Conservation (phyloP, 2,797 vertebrate genomes). For the Xyrichtys novacula region DNA sequence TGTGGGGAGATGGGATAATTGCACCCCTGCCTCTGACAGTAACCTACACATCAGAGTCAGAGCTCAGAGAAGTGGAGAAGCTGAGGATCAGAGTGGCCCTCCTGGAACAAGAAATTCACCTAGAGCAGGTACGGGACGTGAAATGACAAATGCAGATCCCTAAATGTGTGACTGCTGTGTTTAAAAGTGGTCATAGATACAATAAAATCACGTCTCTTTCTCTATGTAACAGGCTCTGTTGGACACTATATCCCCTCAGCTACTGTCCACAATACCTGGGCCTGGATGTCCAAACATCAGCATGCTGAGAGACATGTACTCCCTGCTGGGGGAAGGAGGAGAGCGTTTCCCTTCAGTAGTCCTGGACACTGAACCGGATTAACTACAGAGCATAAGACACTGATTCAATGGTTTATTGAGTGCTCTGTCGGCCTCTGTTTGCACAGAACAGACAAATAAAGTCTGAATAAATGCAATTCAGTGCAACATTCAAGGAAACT, state of each 20-base stretch:
- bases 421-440: not conserved
- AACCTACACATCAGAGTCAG: slow-evolving; percentile 71
- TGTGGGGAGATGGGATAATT: slow-evolving; percentile 45
- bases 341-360: slow-evolving; percentile 80
- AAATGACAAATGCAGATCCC: not conserved
- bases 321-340: slow-evolving; percentile 83
- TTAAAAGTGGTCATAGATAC: not conserved
- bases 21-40: slow-evolving; percentile 70
- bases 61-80: slow-evolving; percentile 79
- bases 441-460: not conserved
- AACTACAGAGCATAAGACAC: slow-evolving; percentile 36
- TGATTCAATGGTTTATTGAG: not conserved
- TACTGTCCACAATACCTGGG: slow-evolving; percentile 48
- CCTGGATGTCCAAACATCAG: slow-evolving; percentile 45
- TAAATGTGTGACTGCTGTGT: not conserved
- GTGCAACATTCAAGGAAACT: not conserved
- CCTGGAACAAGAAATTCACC: slow-evolving; percentile 77
- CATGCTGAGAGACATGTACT: slow-evolving; percentile 80
- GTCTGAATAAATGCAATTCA: not conserved
- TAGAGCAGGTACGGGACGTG: slow-evolving; percentile 77
- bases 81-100: slow-evolving; percentile 77
- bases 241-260: slow-evolving; percentile 66
- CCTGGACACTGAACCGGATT: slow-evolving; percentile 78
- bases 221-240: slow-evolving; percentile 73
- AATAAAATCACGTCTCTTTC: slow-evolving; percentile 16